Percentiles rank a stretch among this genome's conserved stretches.
Evolutionary conservation across 1,140 invertebrate species (phyloP).

Genomic region (Wiebesia pumilae): DNA sequence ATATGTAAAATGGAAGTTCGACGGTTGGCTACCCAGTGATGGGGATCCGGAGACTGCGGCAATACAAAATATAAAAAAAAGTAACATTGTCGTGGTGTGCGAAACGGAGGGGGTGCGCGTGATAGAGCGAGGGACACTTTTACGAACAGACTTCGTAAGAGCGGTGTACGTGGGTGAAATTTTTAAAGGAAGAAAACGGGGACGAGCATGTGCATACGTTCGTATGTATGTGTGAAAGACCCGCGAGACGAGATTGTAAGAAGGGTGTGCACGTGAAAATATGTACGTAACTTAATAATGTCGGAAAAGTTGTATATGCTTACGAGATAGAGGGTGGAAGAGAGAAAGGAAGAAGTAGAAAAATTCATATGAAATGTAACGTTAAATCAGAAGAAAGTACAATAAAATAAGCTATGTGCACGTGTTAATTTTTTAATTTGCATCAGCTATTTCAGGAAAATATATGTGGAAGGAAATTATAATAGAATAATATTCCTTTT

Average conservation of each 20-base stretch:
- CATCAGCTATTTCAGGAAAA: neutral
- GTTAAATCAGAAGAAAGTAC: neutral
- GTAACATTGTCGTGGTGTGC: constrained; percentile 6
- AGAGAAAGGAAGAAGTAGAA: neutral
- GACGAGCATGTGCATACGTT: constrained; percentile 26
- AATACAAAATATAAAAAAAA: constrained; percentile 18
- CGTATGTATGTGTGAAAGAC: neutral
- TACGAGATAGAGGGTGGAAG: neutral
- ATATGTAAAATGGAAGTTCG: constrained; percentile 13
- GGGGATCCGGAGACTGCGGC: neutral
- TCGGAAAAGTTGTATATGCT: constrained; percentile 20
- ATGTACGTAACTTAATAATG: constrained; percentile 54
- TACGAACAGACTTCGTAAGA: constrained; percentile 42
- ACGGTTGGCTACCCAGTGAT: neutral
- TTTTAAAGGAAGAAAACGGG: constrained; percentile 31
- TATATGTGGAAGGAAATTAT: neutral
- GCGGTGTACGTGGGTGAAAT: constrained; percentile 47
- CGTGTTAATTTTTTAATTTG: neutral
- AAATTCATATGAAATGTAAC: neutral
- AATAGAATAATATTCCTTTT: no score
- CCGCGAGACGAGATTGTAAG: constrained; percentile 41
- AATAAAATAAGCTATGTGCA: neutral
- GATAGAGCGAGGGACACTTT: constrained; percentile 41
- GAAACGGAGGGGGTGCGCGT: constrained; percentile 1
- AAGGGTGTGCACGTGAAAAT: constrained; percentile 50